phyloP scores from a whole-genome alignment of 2,888 invertebrate species.

The Brenthis hecate region DNA sequence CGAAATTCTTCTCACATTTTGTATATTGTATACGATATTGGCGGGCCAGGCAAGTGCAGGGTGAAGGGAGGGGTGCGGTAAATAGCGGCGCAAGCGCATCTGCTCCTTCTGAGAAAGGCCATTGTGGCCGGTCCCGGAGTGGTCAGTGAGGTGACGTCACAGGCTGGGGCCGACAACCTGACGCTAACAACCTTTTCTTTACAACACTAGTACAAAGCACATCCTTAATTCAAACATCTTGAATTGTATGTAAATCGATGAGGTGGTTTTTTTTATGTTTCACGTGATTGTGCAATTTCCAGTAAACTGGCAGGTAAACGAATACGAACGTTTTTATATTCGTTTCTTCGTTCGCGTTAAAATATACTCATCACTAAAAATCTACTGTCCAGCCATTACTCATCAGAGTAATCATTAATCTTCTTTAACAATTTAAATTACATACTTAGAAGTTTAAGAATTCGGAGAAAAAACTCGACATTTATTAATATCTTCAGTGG shows the following conservation, averaged over 20 bases:
- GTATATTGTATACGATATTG: slow-evolving; percentile 43
- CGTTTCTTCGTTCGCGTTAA: not conserved
- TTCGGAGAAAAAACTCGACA: not conserved
- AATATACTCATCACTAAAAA: slow-evolving; percentile 7
- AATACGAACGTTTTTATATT: slow-evolving; percentile 5
- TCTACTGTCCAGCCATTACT: slow-evolving; percentile 1
- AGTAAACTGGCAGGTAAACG: slow-evolving; percentile 20
- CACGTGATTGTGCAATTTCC: slow-evolving; percentile 30
- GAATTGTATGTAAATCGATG: slow-evolving; percentile 10
- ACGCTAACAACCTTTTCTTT: slow-evolving; percentile 55
- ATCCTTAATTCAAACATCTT: slow-evolving; percentile 20
- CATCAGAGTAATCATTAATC: slow-evolving; percentile 12
- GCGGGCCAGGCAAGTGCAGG: slow-evolving; percentile 52
- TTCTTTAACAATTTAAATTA: slow-evolving; percentile 3
- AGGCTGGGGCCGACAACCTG: slow-evolving; percentile 78
- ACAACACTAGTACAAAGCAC: slow-evolving; percentile 32
- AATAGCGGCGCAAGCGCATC: slow-evolving; percentile 75
- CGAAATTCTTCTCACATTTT: slow-evolving; percentile 24
- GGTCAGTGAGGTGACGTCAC: slow-evolving; percentile 81
- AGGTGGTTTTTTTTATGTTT: slow-evolving; percentile 24
- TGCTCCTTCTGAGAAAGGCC: slow-evolving; percentile 80
- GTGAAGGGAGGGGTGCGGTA: slow-evolving; percentile 58
- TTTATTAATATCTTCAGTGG: not conserved
- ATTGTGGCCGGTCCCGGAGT: slow-evolving; percentile 75
- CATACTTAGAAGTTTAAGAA: slow-evolving; percentile 1